Base-by-base conservation (phyloP, 2,113 vertebrate species). In the Dasyornis broadbenti region DNA sequence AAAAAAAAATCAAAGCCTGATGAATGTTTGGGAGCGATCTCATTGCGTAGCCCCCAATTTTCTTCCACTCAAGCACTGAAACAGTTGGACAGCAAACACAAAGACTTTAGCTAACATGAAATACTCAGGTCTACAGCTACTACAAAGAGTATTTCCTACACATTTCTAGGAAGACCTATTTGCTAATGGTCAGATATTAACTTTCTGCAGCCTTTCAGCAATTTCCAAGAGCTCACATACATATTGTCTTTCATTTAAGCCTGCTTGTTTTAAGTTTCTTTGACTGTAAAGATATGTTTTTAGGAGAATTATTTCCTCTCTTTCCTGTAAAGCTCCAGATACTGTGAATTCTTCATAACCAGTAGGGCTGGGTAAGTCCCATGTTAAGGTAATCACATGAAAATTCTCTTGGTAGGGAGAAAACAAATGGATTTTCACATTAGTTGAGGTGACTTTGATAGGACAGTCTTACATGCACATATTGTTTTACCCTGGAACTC, bases 1-100 rank as follows among this genome's bases (percentile, higher is more conserved):
- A 82, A 80, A 85, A 60, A 81, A 68, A 42, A 44, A 44, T 31
- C 37, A 56, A 53, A 65, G 20, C 31, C 40, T 45, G 40, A 65
- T 14, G 3, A 83, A 66, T 12, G 6, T n/a, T 30, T n/a, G 10
- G 7, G 9, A 56, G 24, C 8, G 37, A 61, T 16, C 40, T 56
- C 1, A 0, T 7, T 45, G 28, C 60, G 13, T 10, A 77, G 65
- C 6, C 15, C 60, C 23, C 0, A 3, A 20, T 70, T 69, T 92
- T 73, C 45, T 90, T 59, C 40, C 31, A 83, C 11, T 65, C 7
- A 23, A 77, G 15, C 33, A 79, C 35, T 50, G 35, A 27, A 47
- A 60, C 3, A 4, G 26, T 6, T 47, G 22, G n/a, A 42, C 10
- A 80, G n/a, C 30, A 56, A 59, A 73, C 42, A 84, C 22, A 68